Base-by-base conservation (phyloP, 2,888 invertebrate genomes). In the Xestia sexstrigata region DNA sequence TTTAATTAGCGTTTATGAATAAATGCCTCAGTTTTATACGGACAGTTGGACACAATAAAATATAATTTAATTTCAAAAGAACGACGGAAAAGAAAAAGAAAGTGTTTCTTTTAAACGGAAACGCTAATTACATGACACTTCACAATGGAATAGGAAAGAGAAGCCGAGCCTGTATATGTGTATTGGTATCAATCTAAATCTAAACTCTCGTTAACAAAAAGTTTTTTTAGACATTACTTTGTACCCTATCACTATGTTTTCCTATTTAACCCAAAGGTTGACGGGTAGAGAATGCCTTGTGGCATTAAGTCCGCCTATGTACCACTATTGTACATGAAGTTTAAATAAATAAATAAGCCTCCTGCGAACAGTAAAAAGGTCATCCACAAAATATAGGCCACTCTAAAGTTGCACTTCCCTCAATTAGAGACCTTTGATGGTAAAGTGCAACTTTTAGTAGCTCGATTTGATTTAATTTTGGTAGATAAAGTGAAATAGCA, bases 401-500 rank as follows among this genome's bases (percentile, higher is more conserved):
- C 79, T 71, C 42, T 35, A 60, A 9, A 35, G 30, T 58, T 62
- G 67, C 84, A 83, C 35, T 70, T 20, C 49, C 23, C 23, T 68
- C 70, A 49, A 81, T 83, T 79, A 81, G 23, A 13, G 9, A 35
- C 84, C 55, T 63, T 78, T 84, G 67, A 65, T 26, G 20, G 20
- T 0, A n/a, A 26, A 83, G 62, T 63, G 79, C 79, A 62, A 60
- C 35, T 83, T 65, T 65, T 49, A 49, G 23, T 26, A 58, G 2
- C 15, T 23, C 15, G 26, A 83, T 66, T 60, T 52, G 30, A 78
- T 78, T 78, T 66, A 7, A 60, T 66, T 78, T 49, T 17, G 20
- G 47, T 39, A 47, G 5, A 47, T 23, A 20, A 20, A 35, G 49
- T 52, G 35, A 30, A 55, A 67, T 55, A 15, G 9, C 23, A 23